Evolutionary conservation across 2,888 invertebrate genomes (phyloP).

Genomic region (Parochlus steinenii): DNA sequence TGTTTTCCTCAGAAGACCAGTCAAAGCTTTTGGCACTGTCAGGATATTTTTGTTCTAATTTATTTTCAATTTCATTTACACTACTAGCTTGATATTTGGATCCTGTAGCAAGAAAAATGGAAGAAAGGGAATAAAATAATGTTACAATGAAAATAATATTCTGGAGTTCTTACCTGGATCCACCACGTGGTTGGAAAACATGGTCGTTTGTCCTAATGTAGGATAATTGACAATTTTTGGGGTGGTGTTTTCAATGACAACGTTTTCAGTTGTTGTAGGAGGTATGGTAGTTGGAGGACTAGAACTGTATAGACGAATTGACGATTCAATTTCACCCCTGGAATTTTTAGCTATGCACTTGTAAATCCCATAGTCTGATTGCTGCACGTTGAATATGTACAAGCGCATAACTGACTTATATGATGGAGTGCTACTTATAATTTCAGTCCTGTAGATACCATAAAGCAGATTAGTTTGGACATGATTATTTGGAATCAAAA

Average conservation of each 20-base stretch:
- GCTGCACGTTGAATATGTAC: constrained; percentile 58
- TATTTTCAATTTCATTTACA: constrained; percentile 10
- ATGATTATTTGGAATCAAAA: constrained; percentile 12
- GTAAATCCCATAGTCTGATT: constrained; percentile 71
- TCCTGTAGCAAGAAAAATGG: constrained; percentile 1
- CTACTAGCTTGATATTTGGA: constrained; percentile 11
- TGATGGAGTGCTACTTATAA: constrained; percentile 46
- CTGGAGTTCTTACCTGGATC: constrained; percentile 9
- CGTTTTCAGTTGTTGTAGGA: constrained; percentile 6
- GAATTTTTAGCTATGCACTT: constrained; percentile 77
- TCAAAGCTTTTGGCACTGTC: constrained; percentile 9
- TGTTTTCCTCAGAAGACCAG: constrained; percentile 5
- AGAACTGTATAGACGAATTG: constrained; percentile 68
- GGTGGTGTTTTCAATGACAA: background rate
- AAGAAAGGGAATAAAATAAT: background rate
- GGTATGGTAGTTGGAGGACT: constrained; percentile 9
- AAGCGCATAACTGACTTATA: constrained; percentile 82
- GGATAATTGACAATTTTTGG: constrained; percentile 5
- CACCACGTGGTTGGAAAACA: constrained; percentile 1
- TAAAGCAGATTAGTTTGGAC: constrained; percentile 1
- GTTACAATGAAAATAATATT: background rate
- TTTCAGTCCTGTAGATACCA: constrained; percentile 33
- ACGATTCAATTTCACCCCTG: constrained; percentile 76
- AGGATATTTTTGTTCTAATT: constrained; percentile 8
- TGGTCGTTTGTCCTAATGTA: constrained; percentile 7